Percentiles rank a stretch among this genome's conserved stretches.
Conservation (phyloP, 2,888 invertebrate genomes). For the Subacronicta megacephala region DNA sequence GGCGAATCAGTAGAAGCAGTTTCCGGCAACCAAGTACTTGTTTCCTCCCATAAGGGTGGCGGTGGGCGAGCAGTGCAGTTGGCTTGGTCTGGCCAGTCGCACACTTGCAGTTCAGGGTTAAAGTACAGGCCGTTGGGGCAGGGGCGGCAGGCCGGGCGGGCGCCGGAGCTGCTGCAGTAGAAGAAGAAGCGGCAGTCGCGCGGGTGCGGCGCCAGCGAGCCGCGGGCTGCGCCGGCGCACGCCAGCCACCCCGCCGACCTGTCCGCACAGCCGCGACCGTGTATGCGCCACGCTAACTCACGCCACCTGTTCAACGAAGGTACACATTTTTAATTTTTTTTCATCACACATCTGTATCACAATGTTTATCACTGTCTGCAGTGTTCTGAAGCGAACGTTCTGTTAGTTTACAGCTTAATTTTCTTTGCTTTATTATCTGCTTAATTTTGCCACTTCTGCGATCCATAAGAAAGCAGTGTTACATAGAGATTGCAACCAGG, state of each 20-base stretch:
- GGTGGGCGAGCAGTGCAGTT: slow-evolving; percentile 43
- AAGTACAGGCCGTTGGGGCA: slow-evolving; percentile 65
- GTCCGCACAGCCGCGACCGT: slow-evolving; percentile 18
- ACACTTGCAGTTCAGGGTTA: slow-evolving; percentile 60
- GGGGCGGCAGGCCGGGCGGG: slow-evolving; percentile 59
- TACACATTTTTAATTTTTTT: not conserved
- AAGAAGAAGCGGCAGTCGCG: slow-evolving; percentile 67
- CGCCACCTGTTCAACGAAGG: slow-evolving; percentile 6
- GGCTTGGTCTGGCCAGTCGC: slow-evolving; percentile 57
- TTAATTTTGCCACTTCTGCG: too few relatives aligned
- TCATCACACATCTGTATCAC: too few relatives aligned
- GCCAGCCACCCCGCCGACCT: slow-evolving; percentile 40
- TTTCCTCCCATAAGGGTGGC: not conserved
- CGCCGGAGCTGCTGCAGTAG: slow-evolving; percentile 54
- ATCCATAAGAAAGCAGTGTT: too few relatives aligned
- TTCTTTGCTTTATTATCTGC: too few relatives aligned
- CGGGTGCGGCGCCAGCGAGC: slow-evolving; percentile 61
- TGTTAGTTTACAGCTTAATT: too few relatives aligned
- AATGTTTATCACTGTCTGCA: too few relatives aligned
- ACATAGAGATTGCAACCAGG: too few relatives aligned
- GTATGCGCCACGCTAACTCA: not conserved
- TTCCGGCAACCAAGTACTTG: not conserved
- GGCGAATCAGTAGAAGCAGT: too few relatives aligned
- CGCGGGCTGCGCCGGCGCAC: slow-evolving; percentile 50
- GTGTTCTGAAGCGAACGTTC: too few relatives aligned